phyloP scores from a whole-genome alignment of 2,797 vertebrate genomes.

The Macropus fuliginosus region DNA sequence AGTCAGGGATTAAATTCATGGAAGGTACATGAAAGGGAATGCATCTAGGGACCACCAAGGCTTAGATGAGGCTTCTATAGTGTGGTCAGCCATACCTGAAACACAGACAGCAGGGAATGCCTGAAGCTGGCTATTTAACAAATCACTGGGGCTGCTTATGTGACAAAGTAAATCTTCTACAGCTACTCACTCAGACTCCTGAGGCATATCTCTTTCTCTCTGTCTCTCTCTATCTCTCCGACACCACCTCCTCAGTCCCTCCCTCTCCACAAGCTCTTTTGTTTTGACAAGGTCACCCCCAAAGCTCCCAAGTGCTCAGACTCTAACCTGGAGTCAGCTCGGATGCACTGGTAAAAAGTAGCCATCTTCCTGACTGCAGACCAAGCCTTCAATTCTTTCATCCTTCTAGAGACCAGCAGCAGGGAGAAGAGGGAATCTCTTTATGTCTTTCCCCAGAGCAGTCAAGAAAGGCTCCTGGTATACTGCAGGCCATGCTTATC shows the following conservation, averaged over 20 bases:
- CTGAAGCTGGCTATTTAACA: not conserved
- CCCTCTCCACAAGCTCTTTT: not conserved
- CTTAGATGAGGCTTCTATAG: not conserved
- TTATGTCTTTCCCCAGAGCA: not conserved
- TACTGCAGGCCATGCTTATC: not conserved
- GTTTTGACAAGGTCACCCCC: not conserved
- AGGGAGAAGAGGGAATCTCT: fast-evolving
- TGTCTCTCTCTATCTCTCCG: not conserved
- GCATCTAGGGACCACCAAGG: not conserved
- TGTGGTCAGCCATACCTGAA: not conserved
- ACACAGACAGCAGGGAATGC: not conserved
- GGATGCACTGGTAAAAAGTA: constrained; percentile 81
- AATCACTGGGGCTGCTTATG: too few species aligned
- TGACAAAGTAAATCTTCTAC: fast-evolving
- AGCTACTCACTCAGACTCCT: not conserved
- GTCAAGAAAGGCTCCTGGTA: not conserved
- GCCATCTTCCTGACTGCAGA: constrained; percentile 75
- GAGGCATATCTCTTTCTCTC: not conserved
- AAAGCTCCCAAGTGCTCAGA: not conserved
- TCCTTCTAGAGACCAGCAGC: constrained; percentile 66
- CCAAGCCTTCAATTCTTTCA: constrained; percentile 26
- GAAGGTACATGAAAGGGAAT: not conserved
- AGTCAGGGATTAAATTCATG: constrained; percentile 13
- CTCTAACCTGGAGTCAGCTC: constrained; percentile 79
- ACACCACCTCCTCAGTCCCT: not conserved